These are phyloP conservation scores for Drosophila baimaii DNA, from an alignment of 1,140 invertebrate species.

Conservation along the genomic window DNA sequence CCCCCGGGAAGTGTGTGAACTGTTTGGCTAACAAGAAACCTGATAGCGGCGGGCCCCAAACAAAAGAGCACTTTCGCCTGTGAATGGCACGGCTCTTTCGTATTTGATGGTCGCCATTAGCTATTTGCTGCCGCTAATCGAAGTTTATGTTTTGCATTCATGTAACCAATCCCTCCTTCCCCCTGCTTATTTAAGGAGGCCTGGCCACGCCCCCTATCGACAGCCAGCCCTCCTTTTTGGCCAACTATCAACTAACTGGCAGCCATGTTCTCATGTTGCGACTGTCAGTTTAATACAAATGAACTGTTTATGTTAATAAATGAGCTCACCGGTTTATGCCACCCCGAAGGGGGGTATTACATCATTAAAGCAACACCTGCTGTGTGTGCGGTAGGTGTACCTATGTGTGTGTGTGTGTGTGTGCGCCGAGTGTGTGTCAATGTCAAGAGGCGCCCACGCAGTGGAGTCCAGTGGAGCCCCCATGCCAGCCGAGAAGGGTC, in stretches of 20 bases:
- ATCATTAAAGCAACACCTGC: slow-evolving; percentile 80
- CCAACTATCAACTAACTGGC: slow-evolving; percentile 20
- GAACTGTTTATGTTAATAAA: slow-evolving; percentile 81
- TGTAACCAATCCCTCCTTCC: slow-evolving; percentile 21
- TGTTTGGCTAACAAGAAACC: slow-evolving; percentile 74
- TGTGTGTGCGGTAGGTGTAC: slow-evolving; percentile 26
- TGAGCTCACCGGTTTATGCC: slow-evolving; percentile 67
- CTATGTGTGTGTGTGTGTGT: slow-evolving; percentile 14
- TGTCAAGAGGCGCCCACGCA: slow-evolving; percentile 56
- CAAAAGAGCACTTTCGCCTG: slow-evolving; percentile 38
- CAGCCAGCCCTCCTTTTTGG: background rate
- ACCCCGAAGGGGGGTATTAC: slow-evolving; percentile 56
- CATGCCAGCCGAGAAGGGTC: background rate
- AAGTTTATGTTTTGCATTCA: slow-evolving; percentile 63
- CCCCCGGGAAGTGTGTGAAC: slow-evolving; percentile 61
- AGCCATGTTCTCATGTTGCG: slow-evolving; percentile 32
- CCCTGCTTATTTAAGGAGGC: background rate
- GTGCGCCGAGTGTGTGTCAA: slow-evolving; percentile 49
- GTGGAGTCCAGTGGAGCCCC: slow-evolving; percentile 24
- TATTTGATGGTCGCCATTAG: slow-evolving; percentile 49
- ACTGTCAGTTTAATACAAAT: slow-evolving; percentile 74
- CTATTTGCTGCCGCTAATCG: slow-evolving; percentile 55
- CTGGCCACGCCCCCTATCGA: slow-evolving; percentile 22
- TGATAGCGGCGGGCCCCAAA: slow-evolving; percentile 53
- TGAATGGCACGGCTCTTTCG: slow-evolving; percentile 30